Base-by-base conservation (phyloP, 2,888 invertebrate species). In the Ophion ventricosus region DNA sequence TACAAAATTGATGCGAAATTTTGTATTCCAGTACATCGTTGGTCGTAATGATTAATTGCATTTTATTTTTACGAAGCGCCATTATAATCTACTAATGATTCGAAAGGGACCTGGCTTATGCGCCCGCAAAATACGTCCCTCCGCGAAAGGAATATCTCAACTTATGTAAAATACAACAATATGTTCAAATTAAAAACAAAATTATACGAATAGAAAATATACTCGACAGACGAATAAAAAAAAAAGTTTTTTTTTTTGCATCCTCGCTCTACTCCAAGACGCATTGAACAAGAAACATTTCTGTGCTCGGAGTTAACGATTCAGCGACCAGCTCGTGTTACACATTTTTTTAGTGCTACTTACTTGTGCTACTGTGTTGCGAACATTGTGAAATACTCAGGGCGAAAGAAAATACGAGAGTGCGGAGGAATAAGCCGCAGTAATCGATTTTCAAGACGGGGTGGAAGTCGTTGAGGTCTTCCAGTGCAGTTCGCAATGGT, bases 371-470 rank as follows among this genome's bases (percentile, higher is more conserved):
- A 49, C 59, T 23, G 59, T 7, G 64, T 17, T 75, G 29, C 49
- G 74, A 59, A 40, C 57, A 43, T 29, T 64, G 61, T 85, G 63
- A 76, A 83, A 85, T 17, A 56, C 72, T 49, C 17, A 49, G 49
- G 10, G 66, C 17, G 20, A 59, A 74, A 63, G 74, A 74, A 82
- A 84, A 86, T 73, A 84, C 59, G 8, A 49, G 49, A 69, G 80
- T 25, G 85, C 20, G 69, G 57, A 57, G 57, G 20, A 17, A 23
- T 17, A 80, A 72, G 43, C 57, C 74, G 56, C 17, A 26, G 77
- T 84, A 82, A 84, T 84, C 86, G 84, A 86, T 86, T 86, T 84
- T 63, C 84, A 76, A 82, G 82, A 84, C 75, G 56, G 43, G 76
- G 73, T 67, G 79, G 70, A 84, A 84, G 75, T 79, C 79, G 79